Percentiles rank a stretch among this genome's conserved stretches.
Evolutionary conservation across 2,797 vertebrate genomes (phyloP).

Genomic region (Heterohyrax brucei): DNA sequence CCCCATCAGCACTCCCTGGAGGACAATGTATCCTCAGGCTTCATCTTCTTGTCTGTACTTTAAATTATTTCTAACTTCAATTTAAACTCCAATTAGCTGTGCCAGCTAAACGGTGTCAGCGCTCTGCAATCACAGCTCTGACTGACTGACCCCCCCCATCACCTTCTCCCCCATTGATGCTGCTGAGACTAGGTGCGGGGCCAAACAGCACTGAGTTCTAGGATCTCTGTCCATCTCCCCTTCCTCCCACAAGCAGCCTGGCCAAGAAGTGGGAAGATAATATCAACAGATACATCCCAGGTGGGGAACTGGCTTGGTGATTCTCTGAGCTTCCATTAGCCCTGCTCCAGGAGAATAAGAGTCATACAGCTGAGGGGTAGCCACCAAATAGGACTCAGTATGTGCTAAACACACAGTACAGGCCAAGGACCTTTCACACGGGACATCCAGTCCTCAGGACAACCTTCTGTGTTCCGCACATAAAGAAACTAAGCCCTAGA

Average conservation of each 20-base stretch:
- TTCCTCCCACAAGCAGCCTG: neutral
- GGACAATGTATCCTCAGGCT: neutral
- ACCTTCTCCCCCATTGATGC: neutral
- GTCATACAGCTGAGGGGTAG: neutral
- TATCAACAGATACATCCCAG: neutral
- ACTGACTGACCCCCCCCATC: neutral
- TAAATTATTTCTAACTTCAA: slow-evolving; percentile 80
- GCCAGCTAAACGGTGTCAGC: slow-evolving; percentile 77
- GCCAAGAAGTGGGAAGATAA: neutral
- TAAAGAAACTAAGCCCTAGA: neutral
- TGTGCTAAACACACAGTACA: neutral
- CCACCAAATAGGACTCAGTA: slow-evolving; percentile 22
- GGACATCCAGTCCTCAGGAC: neutral
- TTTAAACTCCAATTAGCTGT: slow-evolving; percentile 83
- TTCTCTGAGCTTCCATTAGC: slow-evolving; percentile 45
- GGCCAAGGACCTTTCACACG: neutral
- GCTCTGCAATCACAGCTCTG: slow-evolving; percentile 52
- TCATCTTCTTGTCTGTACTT: slow-evolving; percentile 71
- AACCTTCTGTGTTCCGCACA: slow-evolving; percentile 22
- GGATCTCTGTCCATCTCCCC: neutral
- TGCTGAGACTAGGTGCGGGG: neutral
- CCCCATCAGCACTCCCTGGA: neutral
- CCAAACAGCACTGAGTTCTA: slow-evolving; percentile 4
- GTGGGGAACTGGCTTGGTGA: slow-evolving; percentile 24
- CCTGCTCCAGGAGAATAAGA: slow-evolving; percentile 7